phyloP scores from a whole-genome alignment of 2,113 vertebrate species.

The Callipepla californica region DNA sequence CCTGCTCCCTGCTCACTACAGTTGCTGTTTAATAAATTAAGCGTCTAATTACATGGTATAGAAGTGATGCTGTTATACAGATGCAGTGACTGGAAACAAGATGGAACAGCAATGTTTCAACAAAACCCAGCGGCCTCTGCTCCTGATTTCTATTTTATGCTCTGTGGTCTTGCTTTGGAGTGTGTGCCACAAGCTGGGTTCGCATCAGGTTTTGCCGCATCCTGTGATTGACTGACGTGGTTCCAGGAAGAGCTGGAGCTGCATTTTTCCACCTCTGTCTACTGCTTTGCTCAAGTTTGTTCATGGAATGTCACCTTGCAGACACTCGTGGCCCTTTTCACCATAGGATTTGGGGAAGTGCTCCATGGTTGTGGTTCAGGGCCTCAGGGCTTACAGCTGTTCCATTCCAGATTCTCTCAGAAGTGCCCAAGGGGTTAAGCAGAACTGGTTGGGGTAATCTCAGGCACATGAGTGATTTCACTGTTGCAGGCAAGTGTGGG shows the following conservation, averaged over 20 bases:
- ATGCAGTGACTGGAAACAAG: slow-evolving; percentile 65
- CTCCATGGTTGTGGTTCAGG: neutral
- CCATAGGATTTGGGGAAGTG: neutral
- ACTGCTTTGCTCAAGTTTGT: neutral
- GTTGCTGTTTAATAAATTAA: slow-evolving; percentile 65
- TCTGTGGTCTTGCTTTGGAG: neutral
- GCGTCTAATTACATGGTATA: slow-evolving; percentile 64
- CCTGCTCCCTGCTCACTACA: slow-evolving; percentile 29
- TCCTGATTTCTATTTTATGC: slow-evolving; percentile 50
- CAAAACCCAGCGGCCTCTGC: slow-evolving; percentile 51
- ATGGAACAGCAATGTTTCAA: slow-evolving; percentile 39
- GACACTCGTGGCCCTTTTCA: neutral
- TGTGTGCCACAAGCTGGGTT: neutral
- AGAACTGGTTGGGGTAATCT: neutral
- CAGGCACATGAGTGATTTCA: neutral
- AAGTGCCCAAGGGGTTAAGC: neutral
- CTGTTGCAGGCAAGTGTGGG: neutral
- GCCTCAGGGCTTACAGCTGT: rapidly evolving
- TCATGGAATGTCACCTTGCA: neutral
- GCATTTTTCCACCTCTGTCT: neutral
- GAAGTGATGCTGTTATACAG: slow-evolving; percentile 64
- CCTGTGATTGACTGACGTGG: neutral
- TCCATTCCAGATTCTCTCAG: neutral
- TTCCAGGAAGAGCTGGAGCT: neutral
- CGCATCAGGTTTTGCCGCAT: neutral